Evolutionary conservation across 2,888 invertebrate species (phyloP), one percentile per base, ranked within the genome.

Genomic region (Nomada fabriciana): DNA sequence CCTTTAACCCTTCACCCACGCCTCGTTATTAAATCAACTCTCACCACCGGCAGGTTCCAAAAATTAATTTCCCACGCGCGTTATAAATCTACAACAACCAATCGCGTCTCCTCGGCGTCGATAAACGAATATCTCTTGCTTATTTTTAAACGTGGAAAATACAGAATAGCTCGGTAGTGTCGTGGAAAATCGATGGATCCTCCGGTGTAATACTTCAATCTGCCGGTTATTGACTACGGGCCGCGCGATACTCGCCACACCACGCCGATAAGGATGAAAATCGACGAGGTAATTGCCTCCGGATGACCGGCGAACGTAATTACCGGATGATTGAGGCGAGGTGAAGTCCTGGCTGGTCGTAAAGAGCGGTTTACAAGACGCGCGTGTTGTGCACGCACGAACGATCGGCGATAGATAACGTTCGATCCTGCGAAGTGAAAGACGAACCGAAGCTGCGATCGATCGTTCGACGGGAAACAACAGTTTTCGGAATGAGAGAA

Each of bases 271-370:
- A 71, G 79, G 67, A 81, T 84, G 89, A 91, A 90, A 91, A 89
- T 90, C 79, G 79, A 68, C 82, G 55, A 75, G 83, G 86, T 91
- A 90, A 91, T 91, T 88, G 88, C 90, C 90, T 90, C 88, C 88
- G 86, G 87, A 89, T 84, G 87, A 91, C 86, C 87, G 87, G 74
- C 78, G 86, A 88, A 85, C 86, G 89, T 91, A 90, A 89, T 90
- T 90, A 89, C 86, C 86, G 87, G 86, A 89, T 84, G 89, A 90
- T 89, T 76, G 87, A 86, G 86, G 86, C 76, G 20, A 68, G 77
- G 84, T 82, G 83, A 85, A 82, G 86, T 88, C 90, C 89, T 91
- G 90, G 85, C 91, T 89, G 89, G 85, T 90, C 89, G 87, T 90
- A 90, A 90, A 91, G 89, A 88, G 86, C 86, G 86, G 89, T 90